Conservation (phyloP, 2,113 vertebrate genomes). For the Siniperca knerii region DNA sequence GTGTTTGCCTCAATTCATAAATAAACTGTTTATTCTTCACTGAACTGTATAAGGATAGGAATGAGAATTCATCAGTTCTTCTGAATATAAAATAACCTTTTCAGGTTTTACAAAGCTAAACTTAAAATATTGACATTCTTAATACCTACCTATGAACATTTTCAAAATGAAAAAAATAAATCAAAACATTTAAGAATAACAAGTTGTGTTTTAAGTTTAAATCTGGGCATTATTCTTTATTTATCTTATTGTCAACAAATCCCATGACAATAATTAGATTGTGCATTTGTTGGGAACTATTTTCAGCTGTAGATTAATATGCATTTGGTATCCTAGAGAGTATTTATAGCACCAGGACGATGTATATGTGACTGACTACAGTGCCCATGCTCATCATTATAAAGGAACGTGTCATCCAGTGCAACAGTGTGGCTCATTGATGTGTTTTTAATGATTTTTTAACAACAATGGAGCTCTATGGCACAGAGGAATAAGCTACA, state of each 20-base stretch:
- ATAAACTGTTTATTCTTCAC: conserved; percentile 13
- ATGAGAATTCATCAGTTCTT: neutral
- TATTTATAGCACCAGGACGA: neutral
- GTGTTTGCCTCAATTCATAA: neutral
- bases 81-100: neutral
- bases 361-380: neutral
- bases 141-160: neutral
- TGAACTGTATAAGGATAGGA: neutral
- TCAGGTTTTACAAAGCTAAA: neutral
- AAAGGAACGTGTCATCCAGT: neutral
- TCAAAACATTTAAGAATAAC: too few species aligned
- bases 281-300: neutral
- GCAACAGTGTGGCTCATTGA: neutral
- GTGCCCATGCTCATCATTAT: neutral
- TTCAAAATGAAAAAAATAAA: neutral
- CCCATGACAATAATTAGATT: neutral
- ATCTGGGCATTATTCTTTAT: neutral
- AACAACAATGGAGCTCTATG: neutral
- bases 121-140: neutral
- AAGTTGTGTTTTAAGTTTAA: neutral
- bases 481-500: neutral
- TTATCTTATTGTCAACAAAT: neutral
- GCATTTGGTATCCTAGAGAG: neutral
- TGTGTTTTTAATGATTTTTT: neutral
- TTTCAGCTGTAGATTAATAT: neutral